phyloP scores from a whole-genome alignment of 2,888 invertebrate genomes.

The Xestoiulus laeticollis region DNA sequence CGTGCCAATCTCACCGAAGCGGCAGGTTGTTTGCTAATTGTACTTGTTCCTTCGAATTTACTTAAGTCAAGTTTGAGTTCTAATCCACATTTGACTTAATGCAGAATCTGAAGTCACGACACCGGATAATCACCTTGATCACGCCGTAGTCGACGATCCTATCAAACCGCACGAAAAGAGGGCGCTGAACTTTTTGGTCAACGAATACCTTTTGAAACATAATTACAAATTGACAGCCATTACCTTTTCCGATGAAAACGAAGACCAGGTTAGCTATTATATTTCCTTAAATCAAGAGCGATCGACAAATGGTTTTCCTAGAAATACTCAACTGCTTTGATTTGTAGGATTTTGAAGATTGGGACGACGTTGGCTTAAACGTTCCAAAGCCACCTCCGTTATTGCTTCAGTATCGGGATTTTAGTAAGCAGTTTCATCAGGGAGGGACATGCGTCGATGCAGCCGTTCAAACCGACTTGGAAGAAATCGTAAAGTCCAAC shows the following conservation, averaged over 20 bases:
- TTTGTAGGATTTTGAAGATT: slow-evolving; percentile 82
- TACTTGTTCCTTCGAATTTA: background rate
- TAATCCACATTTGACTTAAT: slow-evolving; percentile 39
- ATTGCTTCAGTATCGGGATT: slow-evolving; percentile 66
- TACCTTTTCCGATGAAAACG: slow-evolving; percentile 91
- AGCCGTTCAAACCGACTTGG: slow-evolving; percentile 32
- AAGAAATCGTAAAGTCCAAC: background rate
- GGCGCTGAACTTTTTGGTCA: slow-evolving; percentile 85
- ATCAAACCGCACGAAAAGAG: slow-evolving; percentile 84
- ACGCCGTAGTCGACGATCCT: slow-evolving; percentile 61
- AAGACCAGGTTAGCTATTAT: slow-evolving; percentile 75
- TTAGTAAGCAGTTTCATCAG: slow-evolving; percentile 60
- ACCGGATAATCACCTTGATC: slow-evolving; percentile 51
- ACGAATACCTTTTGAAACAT: slow-evolving; percentile 81
- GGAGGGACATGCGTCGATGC: background rate
- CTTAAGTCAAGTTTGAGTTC: slow-evolving; percentile 1
- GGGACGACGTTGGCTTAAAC: slow-evolving; percentile 91
- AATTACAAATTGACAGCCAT: slow-evolving; percentile 87
- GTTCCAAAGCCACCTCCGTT: slow-evolving; percentile 82
- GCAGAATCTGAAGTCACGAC: slow-evolving; percentile 58
- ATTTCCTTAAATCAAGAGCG: slow-evolving; percentile 20
- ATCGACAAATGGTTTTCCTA: too few relatives aligned
- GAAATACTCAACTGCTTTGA: background rate
- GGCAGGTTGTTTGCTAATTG: slow-evolving; percentile 62
- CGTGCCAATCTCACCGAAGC: slow-evolving; percentile 78